phyloP scores from a whole-genome alignment of 2,797 vertebrate genomes.

The Etheostoma perlongum region DNA sequence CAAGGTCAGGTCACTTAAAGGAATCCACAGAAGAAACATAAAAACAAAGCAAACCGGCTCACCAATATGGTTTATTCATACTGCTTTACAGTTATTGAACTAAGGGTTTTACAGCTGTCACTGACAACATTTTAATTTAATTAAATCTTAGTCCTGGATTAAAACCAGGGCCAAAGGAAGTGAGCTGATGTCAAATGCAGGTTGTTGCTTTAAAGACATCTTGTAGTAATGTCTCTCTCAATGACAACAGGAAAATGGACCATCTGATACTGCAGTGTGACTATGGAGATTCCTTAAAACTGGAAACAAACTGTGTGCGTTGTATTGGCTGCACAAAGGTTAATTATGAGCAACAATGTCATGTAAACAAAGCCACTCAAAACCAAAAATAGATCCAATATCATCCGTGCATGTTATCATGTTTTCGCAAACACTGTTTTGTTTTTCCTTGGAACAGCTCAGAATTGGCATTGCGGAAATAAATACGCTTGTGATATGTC shows the following conservation, averaged over 20 bases:
- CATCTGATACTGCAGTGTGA: conserved; percentile 17
- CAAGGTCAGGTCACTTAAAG: conserved; percentile 10
- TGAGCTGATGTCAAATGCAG: background rate
- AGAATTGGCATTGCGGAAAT: background rate
- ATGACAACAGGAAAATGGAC: conserved; percentile 1
- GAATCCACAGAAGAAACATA: background rate
- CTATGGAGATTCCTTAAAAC: conserved; percentile 27
- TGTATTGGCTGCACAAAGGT: conserved; percentile 2
- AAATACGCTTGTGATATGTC: conserved; percentile 23
- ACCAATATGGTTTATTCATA: background rate
- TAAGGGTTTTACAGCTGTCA: background rate
- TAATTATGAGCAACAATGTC: background rate
- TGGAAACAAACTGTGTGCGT: background rate
- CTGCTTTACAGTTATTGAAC: background rate
- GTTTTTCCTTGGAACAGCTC: background rate
- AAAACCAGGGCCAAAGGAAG: background rate
- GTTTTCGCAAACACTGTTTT: background rate
- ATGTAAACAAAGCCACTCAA: background rate
- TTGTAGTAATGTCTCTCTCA: conserved; percentile 6
- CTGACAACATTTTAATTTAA: background rate
- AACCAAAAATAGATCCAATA: background rate
- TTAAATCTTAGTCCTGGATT: background rate
- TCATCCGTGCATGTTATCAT: background rate
- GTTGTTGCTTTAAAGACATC: conserved; percentile 10
- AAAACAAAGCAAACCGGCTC: background rate